Evolutionary conservation across 1,140 invertebrate species (phyloP).

Genomic region (Patella vulgata): DNA sequence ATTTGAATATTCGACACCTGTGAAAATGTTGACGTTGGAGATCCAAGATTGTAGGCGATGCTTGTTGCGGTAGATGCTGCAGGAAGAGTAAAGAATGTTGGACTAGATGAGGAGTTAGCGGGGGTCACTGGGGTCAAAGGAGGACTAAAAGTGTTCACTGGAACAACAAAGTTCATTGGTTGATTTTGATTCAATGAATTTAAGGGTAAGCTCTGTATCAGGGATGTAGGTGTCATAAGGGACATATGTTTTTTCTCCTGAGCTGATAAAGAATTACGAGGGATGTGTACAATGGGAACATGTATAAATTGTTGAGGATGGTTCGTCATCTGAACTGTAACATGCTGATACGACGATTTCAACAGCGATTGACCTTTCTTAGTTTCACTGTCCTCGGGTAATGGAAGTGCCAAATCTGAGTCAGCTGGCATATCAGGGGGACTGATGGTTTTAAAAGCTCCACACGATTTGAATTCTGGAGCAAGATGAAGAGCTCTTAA

Average conservation of each 20-base stretch:
- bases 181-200: conserved; percentile 34
- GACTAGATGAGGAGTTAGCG: conserved; percentile 16
- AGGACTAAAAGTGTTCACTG: conserved; percentile 45
- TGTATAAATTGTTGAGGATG: conserved; percentile 4
- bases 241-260: not conserved
- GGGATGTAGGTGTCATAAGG: not conserved
- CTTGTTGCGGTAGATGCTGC: conserved; percentile 16
- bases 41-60: conserved; percentile 18
- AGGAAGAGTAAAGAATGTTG: conserved; percentile 33
- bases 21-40: conserved; percentile 1
- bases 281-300: conserved; percentile 10
- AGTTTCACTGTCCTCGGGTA: not conserved
- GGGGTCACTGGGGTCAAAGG: conserved; percentile 29
- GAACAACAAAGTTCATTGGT: conserved; percentile 41
- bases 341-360: conserved; percentile 7
- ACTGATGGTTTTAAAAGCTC: conserved; percentile 2
- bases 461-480: conserved; percentile 25
- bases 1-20: too few relatives aligned
- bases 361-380: conserved; percentile 1
- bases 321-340: conserved; percentile 15
- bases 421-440: conserved; percentile 3
- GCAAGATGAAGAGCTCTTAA: conserved; percentile 34
- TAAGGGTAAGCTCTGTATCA: conserved; percentile 17
- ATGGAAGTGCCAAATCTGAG: conserved; percentile 1
- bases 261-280: conserved; percentile 1